These are phyloP conservation scores for Crenuchus spilurus DNA, from an alignment of 2,797 vertebrate genomes.

Conservation along the genomic window DNA sequence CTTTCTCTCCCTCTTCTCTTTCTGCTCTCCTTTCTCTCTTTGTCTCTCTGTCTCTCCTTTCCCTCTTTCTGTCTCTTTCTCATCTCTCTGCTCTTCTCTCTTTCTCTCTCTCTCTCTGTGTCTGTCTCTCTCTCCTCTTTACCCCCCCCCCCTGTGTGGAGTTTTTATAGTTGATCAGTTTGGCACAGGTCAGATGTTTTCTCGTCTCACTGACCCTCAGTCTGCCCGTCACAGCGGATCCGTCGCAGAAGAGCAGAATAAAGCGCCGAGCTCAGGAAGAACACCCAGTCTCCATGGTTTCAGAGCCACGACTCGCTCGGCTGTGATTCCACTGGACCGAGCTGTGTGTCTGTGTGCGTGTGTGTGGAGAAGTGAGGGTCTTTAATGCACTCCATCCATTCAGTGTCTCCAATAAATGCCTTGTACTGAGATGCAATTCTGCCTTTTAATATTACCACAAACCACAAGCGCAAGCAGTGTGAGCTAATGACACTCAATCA, in stretches of 20 bases:
- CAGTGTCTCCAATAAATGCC: conserved; percentile 52
- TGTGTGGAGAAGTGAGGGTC: conserved; percentile 26
- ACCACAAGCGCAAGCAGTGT: conserved; percentile 51
- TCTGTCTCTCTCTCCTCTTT: not conserved
- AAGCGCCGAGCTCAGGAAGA: conserved; percentile 25
- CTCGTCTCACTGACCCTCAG: conserved; percentile 52
- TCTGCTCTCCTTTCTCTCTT: not conserved
- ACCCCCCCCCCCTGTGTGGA: not conserved
- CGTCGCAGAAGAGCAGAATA: conserved; percentile 3
- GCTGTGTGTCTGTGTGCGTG: conserved; percentile 12
- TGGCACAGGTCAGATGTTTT: conserved; percentile 46
- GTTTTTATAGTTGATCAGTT: conserved; percentile 25
- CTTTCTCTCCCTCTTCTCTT: not conserved
- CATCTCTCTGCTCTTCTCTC: not conserved
- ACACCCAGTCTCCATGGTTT: conserved; percentile 34
- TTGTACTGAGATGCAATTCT: conserved; percentile 50
- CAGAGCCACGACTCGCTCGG: conserved; percentile 6
- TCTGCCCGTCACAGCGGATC: conserved; percentile 51
- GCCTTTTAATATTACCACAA: conserved; percentile 55
- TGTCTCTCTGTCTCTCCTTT: no score
- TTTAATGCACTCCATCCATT: conserved; percentile 50
- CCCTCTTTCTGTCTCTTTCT: no score
- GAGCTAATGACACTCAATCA: conserved; percentile 53
- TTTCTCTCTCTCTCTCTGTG: not conserved
- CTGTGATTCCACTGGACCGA: conserved; percentile 11